Conservation (phyloP, 2,888 invertebrate genomes). For the Cyclophora albipunctata region DNA sequence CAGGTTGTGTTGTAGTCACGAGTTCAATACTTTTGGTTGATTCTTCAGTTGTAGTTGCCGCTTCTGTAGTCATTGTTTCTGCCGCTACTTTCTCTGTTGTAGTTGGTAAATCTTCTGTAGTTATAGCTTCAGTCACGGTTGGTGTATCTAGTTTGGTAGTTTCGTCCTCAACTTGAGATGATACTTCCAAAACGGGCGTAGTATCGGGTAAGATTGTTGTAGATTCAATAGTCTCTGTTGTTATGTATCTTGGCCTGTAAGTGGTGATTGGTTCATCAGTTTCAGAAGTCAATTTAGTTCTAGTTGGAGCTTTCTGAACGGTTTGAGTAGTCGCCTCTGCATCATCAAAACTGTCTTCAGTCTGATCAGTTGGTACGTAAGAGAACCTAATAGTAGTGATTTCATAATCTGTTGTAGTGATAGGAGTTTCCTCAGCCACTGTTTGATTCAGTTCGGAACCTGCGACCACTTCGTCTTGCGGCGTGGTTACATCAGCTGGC, state of each 20-base stretch:
- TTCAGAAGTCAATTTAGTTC: constrained; percentile 35
- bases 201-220: constrained; percentile 44
- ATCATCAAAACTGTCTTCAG: constrained; percentile 22
- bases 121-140: constrained; percentile 23
- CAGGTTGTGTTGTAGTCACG: constrained; percentile 11
- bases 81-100: constrained; percentile 11
- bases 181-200: constrained; percentile 43
- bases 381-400: constrained; percentile 66
- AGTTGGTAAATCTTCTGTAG: constrained; percentile 12
- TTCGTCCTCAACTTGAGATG: constrained; percentile 44
- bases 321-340: constrained; percentile 35
- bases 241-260: constrained; percentile 53
- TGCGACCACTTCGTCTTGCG: constrained; percentile 47
- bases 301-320: constrained; percentile 33
- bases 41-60: constrained; percentile 12
- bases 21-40: neutral
- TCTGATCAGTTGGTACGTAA: constrained; percentile 48
- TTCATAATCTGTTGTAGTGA: constrained; percentile 49
- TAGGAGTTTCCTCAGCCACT: constrained; percentile 27
- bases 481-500: constrained; percentile 59
- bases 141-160: constrained; percentile 19
- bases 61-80: constrained; percentile 21
- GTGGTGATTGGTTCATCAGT: constrained; percentile 54
- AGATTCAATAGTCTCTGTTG: constrained; percentile 43
- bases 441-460: constrained; percentile 41